phyloP scores from a whole-genome alignment of 2,113 vertebrate genomes.

The Orycteropus afer region DNA sequence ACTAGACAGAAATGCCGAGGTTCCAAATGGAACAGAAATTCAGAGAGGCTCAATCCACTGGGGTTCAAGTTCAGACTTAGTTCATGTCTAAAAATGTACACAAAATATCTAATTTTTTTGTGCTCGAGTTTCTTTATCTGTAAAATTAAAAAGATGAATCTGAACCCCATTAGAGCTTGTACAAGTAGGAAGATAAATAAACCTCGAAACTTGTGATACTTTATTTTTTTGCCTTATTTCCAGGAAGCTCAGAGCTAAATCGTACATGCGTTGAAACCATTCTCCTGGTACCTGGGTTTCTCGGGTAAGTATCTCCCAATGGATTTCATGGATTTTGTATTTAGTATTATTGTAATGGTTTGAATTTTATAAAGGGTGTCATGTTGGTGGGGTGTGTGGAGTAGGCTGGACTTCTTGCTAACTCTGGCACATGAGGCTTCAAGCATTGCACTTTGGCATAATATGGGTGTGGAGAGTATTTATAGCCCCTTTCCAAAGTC shows the following conservation, averaged over 20 bases:
- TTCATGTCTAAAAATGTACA: neutral
- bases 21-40: neutral
- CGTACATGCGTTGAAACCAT: neutral
- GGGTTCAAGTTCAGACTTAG: neutral
- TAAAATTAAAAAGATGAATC: neutral
- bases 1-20: neutral
- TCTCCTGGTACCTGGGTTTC: neutral
- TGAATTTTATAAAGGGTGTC: neutral
- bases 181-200: neutral
- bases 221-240: neutral
- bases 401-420: neutral
- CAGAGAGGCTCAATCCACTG: neutral
- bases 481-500: neutral
- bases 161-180: neutral
- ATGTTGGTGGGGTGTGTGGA: neutral
- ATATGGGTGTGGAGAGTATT: neutral
- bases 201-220: neutral
- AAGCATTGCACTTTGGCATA: neutral
- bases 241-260: neutral
- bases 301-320: neutral
- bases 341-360: neutral
- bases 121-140: neutral
- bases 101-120: neutral
- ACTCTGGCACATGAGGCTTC: neutral
- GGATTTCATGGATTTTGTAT: neutral